Evolutionary conservation across 2,797 vertebrate species (phyloP).

Genomic region (Hephaestus fuliginosus): DNA sequence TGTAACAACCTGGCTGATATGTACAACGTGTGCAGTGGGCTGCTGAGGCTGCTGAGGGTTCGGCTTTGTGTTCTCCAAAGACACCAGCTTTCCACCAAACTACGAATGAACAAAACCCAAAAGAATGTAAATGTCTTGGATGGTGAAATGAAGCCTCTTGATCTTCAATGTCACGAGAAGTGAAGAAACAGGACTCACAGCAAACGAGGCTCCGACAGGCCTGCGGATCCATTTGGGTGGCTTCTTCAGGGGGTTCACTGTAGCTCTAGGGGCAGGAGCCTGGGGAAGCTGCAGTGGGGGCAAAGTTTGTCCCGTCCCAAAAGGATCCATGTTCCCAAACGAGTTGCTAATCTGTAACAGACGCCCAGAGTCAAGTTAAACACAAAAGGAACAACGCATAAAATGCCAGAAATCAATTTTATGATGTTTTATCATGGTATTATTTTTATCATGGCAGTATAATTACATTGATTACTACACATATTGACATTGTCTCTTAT

Average conservation of each 20-base stretch:
- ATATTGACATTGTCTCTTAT: not conserved
- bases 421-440: not conserved
- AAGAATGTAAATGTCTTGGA: not conserved
- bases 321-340: conserved; percentile 96
- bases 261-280: conserved; percentile 76
- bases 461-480: not conserved
- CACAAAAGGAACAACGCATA: not conserved
- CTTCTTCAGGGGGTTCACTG: conserved; percentile 92
- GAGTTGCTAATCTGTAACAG: conserved; percentile 91
- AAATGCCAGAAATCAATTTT: not conserved
- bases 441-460: too few species aligned
- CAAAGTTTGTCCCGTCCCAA: conserved; percentile 93
- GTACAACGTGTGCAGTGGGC: conserved; percentile 79
- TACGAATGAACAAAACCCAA: conserved; percentile 15
- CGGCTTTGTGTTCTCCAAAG: conserved; percentile 87
- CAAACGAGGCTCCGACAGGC: conserved; percentile 95
- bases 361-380: conserved; percentile 8
- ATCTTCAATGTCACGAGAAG: not conserved
- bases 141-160: rapidly evolving
- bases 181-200: conserved; percentile 83
- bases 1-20: conserved; percentile 95
- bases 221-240: conserved; percentile 96
- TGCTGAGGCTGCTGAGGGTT: conserved; percentile 85
- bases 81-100: conserved; percentile 98
- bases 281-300: conserved; percentile 94